These are phyloP conservation scores for Capitella teleta DNA, from an alignment of 1,140 invertebrate species.

Conservation along the genomic window DNA sequence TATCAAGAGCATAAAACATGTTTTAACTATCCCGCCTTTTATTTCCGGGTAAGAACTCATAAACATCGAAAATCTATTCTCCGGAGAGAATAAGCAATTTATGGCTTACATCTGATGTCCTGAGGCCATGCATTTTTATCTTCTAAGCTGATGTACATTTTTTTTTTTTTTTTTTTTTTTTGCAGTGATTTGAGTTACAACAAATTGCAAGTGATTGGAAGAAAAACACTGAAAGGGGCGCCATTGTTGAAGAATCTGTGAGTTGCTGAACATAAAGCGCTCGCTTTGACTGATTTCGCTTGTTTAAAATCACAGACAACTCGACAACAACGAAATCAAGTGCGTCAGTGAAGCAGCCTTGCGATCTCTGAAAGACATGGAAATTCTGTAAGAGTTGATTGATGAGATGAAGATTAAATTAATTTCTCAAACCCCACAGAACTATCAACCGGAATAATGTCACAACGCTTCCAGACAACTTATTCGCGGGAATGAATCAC, in stretches of 20 bases:
- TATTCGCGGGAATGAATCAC: constrained; percentile 65
- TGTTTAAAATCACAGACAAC: constrained; percentile 62
- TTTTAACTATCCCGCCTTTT: too few species aligned
- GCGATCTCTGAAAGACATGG: constrained; percentile 67
- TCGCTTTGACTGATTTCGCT: too few species aligned
- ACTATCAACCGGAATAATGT: constrained; percentile 90
- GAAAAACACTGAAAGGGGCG: constrained; percentile 73
- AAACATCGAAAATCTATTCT: too few species aligned
- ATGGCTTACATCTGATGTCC: too few species aligned
- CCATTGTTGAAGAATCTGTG: constrained; percentile 65
- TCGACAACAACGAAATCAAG: constrained; percentile 87
- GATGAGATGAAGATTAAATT: neutral
- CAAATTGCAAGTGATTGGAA: constrained; percentile 72
- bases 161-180: too few species aligned
- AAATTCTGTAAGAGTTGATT: constrained; percentile 67
- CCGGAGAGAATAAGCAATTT: too few species aligned
- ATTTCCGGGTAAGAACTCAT: too few species aligned
- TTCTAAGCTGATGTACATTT: too few species aligned
- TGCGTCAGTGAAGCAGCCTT: constrained; percentile 83
- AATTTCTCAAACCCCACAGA: constrained; percentile 43
- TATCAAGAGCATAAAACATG: too few species aligned
- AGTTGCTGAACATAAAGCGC: constrained; percentile 35
- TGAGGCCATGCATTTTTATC: too few species aligned
- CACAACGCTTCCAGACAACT: constrained; percentile 66
- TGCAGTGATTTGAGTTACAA: constrained; percentile 90